A percentile compares a stretch with the other conserved stretches of the same genome.
These are phyloP conservation scores for Gnathonemus echidnorhynchus DNA, from an alignment of 2,113 vertebrate genomes.

Conservation along the genomic window DNA sequence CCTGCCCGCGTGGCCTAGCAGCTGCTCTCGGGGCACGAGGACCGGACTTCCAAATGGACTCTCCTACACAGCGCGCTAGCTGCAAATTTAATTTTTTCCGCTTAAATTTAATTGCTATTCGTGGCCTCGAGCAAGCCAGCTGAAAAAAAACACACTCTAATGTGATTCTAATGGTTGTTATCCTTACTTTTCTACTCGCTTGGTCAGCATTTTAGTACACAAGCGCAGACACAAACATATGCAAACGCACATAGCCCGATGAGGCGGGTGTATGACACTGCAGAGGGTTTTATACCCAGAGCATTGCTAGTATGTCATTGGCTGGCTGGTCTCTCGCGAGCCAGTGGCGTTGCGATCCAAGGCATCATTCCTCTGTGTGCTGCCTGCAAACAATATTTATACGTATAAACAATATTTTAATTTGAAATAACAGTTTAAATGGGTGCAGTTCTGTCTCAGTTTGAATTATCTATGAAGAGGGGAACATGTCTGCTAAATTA, in stretches of 20 bases:
- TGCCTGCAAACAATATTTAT: background rate
- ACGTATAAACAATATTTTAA: background rate
- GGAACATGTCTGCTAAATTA: constrained; percentile 6
- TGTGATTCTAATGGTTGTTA: constrained; percentile 51
- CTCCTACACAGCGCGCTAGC: constrained; percentile 40
- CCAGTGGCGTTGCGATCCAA: background rate
- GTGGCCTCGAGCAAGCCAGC: constrained; percentile 50
- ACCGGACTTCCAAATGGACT: constrained; percentile 44
- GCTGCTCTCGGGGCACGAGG: constrained; percentile 39
- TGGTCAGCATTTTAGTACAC: constrained; percentile 29
- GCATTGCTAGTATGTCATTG: background rate
- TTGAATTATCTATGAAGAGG: constrained; percentile 3
- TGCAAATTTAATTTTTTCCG: constrained; percentile 56
- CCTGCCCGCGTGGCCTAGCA: background rate
- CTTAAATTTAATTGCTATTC: constrained; percentile 59
- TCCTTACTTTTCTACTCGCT: constrained; percentile 27
- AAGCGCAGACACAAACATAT: too few species aligned
- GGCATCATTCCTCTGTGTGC: background rate
- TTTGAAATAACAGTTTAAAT: background rate
- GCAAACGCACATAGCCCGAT: background rate
- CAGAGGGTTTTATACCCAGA: background rate
- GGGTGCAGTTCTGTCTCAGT: background rate
- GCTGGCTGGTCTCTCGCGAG: background rate
- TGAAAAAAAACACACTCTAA: constrained; percentile 44
- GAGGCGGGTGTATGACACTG: background rate